Evolutionary conservation across 1,140 invertebrate genomes (phyloP).

Genomic region (Melipona quadrifasciata): DNA sequence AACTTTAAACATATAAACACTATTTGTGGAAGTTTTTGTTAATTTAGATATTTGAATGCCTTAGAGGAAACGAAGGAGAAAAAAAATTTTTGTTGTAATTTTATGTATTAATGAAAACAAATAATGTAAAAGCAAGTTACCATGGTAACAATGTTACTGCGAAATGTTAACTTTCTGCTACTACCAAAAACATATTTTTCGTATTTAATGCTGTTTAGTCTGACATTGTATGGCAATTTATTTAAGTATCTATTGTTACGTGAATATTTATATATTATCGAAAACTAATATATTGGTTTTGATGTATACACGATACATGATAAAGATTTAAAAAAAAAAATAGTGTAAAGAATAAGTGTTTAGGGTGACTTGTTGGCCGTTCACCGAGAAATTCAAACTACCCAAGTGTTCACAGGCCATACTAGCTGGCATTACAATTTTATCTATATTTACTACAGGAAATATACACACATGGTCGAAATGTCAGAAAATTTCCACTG

Average conservation of each 20-base stretch:
- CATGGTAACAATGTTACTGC: constrained; percentile 69
- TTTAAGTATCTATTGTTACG: constrained; percentile 51
- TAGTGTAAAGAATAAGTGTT: constrained; percentile 49
- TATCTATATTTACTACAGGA: constrained; percentile 59
- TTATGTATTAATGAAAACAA: constrained; percentile 14
- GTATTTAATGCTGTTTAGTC: constrained; percentile 49
- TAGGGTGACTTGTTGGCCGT: constrained; percentile 45
- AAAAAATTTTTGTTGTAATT: constrained; percentile 1
- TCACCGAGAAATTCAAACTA: constrained; percentile 67
- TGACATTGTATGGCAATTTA: constrained; percentile 46
- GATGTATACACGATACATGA: constrained; percentile 46
- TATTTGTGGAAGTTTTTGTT: constrained; percentile 46
- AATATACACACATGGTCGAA: constrained; percentile 58
- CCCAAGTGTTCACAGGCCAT: constrained; percentile 73
- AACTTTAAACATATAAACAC: constrained; percentile 38
- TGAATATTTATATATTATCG: constrained; percentile 45
- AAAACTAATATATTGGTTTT: constrained; percentile 56
- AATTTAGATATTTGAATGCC: constrained; percentile 29
- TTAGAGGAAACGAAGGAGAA: background rate
- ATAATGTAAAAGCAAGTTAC: constrained; percentile 51
- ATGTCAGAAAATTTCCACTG: constrained; percentile 32
- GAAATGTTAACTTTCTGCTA: constrained; percentile 50
- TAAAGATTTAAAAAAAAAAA: constrained; percentile 44
- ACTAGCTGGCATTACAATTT: constrained; percentile 62
- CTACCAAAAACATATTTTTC: constrained; percentile 41